phyloP scores from a whole-genome alignment of 2,797 vertebrate species.

The Gobio occitaniae region DNA sequence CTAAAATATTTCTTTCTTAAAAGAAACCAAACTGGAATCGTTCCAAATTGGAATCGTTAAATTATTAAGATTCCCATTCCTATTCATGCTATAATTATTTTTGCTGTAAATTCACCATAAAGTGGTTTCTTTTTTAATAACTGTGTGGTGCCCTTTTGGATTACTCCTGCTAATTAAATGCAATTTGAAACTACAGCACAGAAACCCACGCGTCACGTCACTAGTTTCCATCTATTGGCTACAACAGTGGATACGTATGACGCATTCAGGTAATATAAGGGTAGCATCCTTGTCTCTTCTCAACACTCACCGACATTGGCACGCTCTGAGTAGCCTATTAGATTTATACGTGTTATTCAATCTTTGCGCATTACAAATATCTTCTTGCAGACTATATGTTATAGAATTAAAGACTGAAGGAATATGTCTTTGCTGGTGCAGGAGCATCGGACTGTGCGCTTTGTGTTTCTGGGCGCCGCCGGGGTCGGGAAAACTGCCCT shows the following conservation, averaged over 20 bases:
- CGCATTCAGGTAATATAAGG: slow-evolving; percentile 23
- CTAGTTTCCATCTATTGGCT: slow-evolving; percentile 33
- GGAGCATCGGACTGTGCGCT: slow-evolving; percentile 63
- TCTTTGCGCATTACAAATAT: background rate
- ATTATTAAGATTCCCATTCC: background rate
- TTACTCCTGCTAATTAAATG: background rate
- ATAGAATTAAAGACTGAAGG: background rate
- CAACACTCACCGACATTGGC: background rate
- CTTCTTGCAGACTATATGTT: background rate
- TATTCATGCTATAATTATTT: background rate
- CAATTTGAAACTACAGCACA: background rate
- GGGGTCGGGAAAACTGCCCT: slow-evolving; percentile 79
- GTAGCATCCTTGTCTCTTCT: background rate
- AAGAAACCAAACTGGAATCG: background rate
- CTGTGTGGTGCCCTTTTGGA: background rate
- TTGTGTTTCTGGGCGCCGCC: slow-evolving; percentile 78
- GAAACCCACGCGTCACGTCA: slow-evolving; percentile 18
- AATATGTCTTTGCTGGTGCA: slow-evolving; percentile 50
- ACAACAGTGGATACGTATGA: background rate
- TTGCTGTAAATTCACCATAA: background rate
- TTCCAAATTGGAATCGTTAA: background rate
- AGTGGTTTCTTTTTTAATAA: background rate
- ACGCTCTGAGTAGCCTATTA: background rate
- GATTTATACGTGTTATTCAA: background rate
- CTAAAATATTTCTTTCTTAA: background rate